Percentiles rank a stretch among this genome's conserved stretches.
Evolutionary conservation across 2,113 vertebrate species (phyloP).

Genomic region (Herpetotheres cachinnans): DNA sequence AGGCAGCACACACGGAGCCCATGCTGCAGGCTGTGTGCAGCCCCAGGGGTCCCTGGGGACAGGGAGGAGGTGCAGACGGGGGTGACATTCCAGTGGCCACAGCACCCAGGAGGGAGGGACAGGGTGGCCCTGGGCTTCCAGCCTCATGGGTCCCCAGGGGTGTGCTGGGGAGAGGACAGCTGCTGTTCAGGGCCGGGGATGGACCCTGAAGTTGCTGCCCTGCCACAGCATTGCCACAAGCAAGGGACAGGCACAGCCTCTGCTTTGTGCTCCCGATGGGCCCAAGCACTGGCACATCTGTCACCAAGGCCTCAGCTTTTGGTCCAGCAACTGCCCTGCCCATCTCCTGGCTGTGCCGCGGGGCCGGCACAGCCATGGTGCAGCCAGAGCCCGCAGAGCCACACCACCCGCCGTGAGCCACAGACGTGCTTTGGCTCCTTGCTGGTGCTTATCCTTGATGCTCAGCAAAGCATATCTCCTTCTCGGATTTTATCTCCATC

Average conservation of each 20-base stretch:
- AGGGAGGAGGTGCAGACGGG: neutral
- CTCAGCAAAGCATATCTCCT: constrained; percentile 57
- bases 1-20: rapidly evolving
- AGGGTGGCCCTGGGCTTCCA: neutral
- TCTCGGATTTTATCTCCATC: constrained; percentile 56
- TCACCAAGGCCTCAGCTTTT: neutral
- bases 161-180: neutral
- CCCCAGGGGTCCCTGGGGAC: neutral
- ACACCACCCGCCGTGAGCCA: rapidly evolving
- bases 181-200: no score
- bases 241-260: neutral
- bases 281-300: rapidly evolving
- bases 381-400: neutral
- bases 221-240: rapidly evolving
- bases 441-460: constrained; percentile 67
- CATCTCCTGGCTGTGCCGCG: neutral
- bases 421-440: neutral
- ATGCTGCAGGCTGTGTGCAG: neutral
- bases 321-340: neutral
- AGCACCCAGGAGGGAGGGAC: neutral
- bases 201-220: neutral
- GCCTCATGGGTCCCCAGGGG: rapidly evolving
- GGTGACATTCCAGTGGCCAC: neutral
- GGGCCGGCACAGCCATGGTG: rapidly evolving
- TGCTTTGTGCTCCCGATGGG: rapidly evolving